Percentiles rank a stretch among this genome's conserved stretches.
Evolutionary conservation across 2,797 vertebrate species (phyloP).

Genomic region (Nasua narica): DNA sequence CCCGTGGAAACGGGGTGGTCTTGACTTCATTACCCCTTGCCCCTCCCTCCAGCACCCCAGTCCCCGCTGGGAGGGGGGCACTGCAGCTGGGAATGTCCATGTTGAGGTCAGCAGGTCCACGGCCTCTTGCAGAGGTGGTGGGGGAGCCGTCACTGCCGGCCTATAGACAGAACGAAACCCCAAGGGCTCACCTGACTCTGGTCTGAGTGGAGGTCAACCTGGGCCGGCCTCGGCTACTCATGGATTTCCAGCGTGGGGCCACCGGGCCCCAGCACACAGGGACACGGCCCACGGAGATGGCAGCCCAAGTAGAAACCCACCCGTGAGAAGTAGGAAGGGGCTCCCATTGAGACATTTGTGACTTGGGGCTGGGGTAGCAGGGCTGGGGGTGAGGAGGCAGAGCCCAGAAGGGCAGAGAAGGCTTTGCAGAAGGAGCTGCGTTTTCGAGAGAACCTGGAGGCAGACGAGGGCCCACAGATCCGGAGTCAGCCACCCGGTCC

Average conservation of each 20-base stretch:
- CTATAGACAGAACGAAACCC: not conserved
- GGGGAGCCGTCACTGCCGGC: not conserved
- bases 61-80: rapidly evolving
- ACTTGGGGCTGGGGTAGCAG: not conserved
- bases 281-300: rapidly evolving
- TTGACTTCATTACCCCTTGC: not conserved
- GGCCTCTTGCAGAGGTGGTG: not conserved
- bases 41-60: not conserved
- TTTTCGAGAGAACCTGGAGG: not conserved
- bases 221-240: not conserved
- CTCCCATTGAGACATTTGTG: not conserved
- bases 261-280: not conserved
- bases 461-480: rapidly evolving
- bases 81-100: rapidly evolving
- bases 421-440: not conserved
- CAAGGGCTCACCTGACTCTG: not conserved
- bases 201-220: not conserved
- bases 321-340: not conserved
- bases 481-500: rapidly evolving
- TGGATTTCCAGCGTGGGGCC: not conserved
- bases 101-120: rapidly evolving
- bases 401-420: rapidly evolving
- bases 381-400: rapidly evolving
- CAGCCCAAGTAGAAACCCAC: not conserved
- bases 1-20: rapidly evolving